Conservation (phyloP, 53 echinoderm and acorn worm genomes). For the Antedon mediterranea region DNA sequence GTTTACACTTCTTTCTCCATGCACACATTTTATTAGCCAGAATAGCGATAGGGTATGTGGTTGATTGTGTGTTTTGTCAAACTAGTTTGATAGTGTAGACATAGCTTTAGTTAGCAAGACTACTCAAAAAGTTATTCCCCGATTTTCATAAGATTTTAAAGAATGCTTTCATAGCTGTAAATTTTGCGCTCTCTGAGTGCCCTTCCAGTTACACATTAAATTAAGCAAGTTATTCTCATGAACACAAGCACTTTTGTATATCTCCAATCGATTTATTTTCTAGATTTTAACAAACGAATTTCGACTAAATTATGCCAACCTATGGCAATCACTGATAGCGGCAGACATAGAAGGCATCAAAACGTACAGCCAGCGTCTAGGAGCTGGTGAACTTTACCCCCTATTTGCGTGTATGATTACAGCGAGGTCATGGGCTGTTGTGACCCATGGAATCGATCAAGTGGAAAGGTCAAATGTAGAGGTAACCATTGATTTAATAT, state of each 20-base stretch:
- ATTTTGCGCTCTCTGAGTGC: too few relatives aligned
- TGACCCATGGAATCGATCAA: conserved; percentile 81
- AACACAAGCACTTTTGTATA: too few relatives aligned
- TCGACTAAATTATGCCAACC: conserved; percentile 77
- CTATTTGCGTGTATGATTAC: conserved; percentile 96
- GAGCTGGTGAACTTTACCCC: conserved; percentile 82
- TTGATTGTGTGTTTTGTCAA: too few relatives aligned
- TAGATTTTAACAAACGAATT: conserved; percentile 77
- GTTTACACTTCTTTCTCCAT: too few relatives aligned
- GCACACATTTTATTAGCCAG: too few relatives aligned
- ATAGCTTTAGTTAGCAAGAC: too few relatives aligned
- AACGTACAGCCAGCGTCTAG: conserved; percentile 50
- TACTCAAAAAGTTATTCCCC: too few relatives aligned
- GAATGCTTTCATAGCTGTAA: too few relatives aligned
- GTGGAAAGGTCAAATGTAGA: conserved; percentile 46
- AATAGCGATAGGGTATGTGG: too few relatives aligned
- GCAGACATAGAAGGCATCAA: conserved; percentile 89
- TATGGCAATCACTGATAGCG: conserved; percentile 80
- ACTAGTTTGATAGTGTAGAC: too few relatives aligned
- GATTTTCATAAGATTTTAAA: background rate
- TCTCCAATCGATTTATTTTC: background rate
- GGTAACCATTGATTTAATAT: conserved; percentile 36
- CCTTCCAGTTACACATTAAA: too few relatives aligned
- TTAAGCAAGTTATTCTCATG: too few relatives aligned
- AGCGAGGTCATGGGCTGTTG: conserved; percentile 69